These are phyloP conservation scores for Pardosa pseudoannulata DNA, from an alignment of 2,888 invertebrate species.

Conservation along the genomic window DNA sequence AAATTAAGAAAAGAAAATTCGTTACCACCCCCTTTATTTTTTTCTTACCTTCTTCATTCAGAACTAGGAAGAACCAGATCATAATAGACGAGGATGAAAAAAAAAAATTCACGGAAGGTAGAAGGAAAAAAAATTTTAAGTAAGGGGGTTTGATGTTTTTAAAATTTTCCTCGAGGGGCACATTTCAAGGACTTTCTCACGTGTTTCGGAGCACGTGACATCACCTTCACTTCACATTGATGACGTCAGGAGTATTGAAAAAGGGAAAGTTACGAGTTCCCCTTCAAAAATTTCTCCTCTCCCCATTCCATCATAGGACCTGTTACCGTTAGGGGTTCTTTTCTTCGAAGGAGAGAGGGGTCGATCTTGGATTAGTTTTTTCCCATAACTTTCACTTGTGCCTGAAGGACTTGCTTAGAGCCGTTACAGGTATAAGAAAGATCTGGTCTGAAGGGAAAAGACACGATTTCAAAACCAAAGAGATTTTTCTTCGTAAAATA, in stretches of 20 bases:
- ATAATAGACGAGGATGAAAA: not conserved
- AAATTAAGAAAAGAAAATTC: slow-evolving; percentile 36
- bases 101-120: too few species aligned
- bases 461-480: too few species aligned
- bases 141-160: slow-evolving; percentile 22
- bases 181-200: slow-evolving; percentile 66
- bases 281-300: not conserved
- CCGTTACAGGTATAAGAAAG: not conserved
- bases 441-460: too few species aligned
- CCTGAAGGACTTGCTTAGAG: not conserved
- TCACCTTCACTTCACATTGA: slow-evolving; percentile 69
- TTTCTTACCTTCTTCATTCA: slow-evolving; percentile 1
- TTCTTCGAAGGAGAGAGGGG: not conserved
- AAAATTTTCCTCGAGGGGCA: slow-evolving; percentile 41
- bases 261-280: not conserved
- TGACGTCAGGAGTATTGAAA: slow-evolving; percentile 38
- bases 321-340: not conserved
- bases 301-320: slow-evolving; percentile 7
- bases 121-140: slow-evolving; percentile 18
- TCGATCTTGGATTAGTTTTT: not conserved
- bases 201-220: slow-evolving; percentile 65
- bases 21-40: slow-evolving; percentile 49
- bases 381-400: slow-evolving; percentile 8
- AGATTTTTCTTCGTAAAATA: too few species aligned
- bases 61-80: slow-evolving; percentile 36